phyloP scores from a whole-genome alignment of 1,140 invertebrate species.

The Notospermus geniculatus region DNA sequence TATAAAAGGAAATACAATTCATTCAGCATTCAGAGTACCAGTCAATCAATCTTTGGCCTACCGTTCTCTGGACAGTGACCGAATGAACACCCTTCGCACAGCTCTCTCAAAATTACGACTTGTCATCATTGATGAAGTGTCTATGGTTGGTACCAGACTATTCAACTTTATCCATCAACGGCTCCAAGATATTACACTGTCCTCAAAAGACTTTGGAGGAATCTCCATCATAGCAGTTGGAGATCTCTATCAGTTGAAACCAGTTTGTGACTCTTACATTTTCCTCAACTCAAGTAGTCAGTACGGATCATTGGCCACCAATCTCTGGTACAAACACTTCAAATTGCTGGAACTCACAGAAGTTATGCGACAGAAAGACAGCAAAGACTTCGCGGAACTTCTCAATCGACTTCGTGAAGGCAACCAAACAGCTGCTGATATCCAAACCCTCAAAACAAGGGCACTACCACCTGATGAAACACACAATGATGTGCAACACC shows the following conservation, averaged over 20 bases:
- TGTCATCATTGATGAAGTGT: slow-evolving; percentile 32
- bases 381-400: slow-evolving; percentile 21
- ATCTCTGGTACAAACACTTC: slow-evolving; percentile 27
- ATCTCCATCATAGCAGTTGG: slow-evolving; percentile 27
- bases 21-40: slow-evolving; percentile 25
- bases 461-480: neutral
- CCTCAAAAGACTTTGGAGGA: slow-evolving; percentile 23
- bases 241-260: slow-evolving; percentile 30
- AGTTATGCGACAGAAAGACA: slow-evolving; percentile 32
- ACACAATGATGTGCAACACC: slow-evolving; percentile 1
- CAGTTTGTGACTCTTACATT: slow-evolving; percentile 29
- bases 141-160: slow-evolving; percentile 31
- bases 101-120: slow-evolving; percentile 8
- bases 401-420: slow-evolving; percentile 22
- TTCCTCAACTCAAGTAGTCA: slow-evolving; percentile 18
- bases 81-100: slow-evolving; percentile 21
- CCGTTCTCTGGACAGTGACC: slow-evolving; percentile 24
- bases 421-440: slow-evolving; percentile 20
- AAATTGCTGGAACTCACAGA: slow-evolving; percentile 25
- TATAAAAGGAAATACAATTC: slow-evolving; percentile 24
- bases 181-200: slow-evolving; percentile 21
- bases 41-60: slow-evolving; percentile 14
- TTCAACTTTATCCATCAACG: slow-evolving; percentile 25
- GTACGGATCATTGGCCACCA: slow-evolving; percentile 22
- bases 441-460: slow-evolving; percentile 11